A percentile compares a stretch with the other conserved stretches of the same genome.
Conservation (phyloP, 2,797 vertebrate species). For the Cynopterus sphinx region DNA sequence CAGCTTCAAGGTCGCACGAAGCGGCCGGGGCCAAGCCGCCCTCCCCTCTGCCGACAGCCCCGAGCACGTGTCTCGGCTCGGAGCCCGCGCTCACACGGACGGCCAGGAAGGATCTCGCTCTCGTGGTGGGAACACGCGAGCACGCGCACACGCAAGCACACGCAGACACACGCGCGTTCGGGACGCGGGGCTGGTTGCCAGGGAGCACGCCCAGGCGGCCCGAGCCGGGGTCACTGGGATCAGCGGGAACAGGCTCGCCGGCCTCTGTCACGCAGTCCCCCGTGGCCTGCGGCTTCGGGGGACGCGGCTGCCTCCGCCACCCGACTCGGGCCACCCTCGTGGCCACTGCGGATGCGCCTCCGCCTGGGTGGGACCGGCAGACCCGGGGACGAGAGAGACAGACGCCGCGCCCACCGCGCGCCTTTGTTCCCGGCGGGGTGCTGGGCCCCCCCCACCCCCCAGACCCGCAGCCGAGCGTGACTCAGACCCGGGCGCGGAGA, state of each 20-base stretch:
- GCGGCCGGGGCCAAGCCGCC: accelerated
- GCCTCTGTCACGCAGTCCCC: accelerated
- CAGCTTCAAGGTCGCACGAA: accelerated
- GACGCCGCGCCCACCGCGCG: neutral
- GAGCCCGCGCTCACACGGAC: no score
- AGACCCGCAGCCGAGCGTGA: neutral
- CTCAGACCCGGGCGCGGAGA: neutral
- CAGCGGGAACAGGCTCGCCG: neutral
- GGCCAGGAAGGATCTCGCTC: neutral
- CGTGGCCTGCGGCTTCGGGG: neutral
- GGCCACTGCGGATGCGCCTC: slow-evolving; percentile 51
- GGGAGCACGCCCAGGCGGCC: neutral
- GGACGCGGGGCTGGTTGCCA: accelerated
- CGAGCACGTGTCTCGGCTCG: neutral
- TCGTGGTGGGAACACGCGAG: no score
- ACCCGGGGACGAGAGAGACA: no score
- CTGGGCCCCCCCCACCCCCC: neutral
- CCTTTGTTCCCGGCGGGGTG: neutral
- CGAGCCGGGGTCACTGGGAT: neutral
- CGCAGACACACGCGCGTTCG: accelerated
- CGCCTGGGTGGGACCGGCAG: slow-evolving; percentile 24
- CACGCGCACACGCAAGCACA: no score
- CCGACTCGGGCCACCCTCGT: neutral
- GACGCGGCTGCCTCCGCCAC: neutral
- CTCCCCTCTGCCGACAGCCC: accelerated